Conservation (phyloP, 2,888 invertebrate species). For the Pristionchus maxplancki region DNA sequence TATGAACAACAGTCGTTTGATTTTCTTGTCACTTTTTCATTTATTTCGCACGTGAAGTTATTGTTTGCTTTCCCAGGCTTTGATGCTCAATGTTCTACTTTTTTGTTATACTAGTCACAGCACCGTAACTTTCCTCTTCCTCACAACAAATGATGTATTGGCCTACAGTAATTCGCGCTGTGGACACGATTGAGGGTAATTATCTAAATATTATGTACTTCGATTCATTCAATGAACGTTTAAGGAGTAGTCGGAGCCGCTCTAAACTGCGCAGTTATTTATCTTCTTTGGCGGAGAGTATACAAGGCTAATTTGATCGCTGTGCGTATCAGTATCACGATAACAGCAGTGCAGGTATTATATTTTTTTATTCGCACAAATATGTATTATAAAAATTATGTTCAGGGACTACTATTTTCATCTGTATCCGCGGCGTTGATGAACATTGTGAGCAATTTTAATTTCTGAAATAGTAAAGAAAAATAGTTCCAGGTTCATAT, state of each 20-base stretch:
- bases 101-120: no score
- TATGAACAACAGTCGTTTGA: no score
- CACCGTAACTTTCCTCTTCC: no score
- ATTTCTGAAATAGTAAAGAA: neutral
- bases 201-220: neutral
- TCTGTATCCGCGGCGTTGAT: neutral
- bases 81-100: no score
- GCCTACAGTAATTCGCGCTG: neutral
- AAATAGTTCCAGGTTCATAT: neutral
- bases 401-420: neutral
- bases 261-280: neutral
- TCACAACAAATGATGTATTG: neutral
- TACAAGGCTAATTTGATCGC: neutral
- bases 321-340: neutral
- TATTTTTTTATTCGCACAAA: no score
- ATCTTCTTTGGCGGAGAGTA: neutral
- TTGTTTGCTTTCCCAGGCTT: no score
- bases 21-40: no score
- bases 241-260: neutral
- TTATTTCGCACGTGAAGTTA: no score
- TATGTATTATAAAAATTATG: no score
- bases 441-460: neutral
- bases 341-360: no score
- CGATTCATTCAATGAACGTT: neutral
- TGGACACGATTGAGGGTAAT: neutral